Percentiles rank a stretch among this genome's conserved stretches.
These are phyloP conservation scores for Trichacis sp. DNA, from an alignment of 2,888 invertebrate genomes.

Conservation along the genomic window DNA sequence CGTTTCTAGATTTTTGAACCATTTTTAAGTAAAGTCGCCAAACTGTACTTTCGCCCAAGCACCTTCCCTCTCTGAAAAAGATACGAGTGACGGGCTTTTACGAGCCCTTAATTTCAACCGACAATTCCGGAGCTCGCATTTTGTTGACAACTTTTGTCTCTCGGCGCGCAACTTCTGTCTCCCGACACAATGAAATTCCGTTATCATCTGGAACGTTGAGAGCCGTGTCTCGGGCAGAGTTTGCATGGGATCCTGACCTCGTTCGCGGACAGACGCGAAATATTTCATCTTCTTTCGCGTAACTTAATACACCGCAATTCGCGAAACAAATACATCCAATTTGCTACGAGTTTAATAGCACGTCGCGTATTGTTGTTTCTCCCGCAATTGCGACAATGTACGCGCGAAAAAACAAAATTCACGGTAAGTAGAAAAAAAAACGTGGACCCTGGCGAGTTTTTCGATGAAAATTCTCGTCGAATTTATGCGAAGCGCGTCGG, in stretches of 20 bases:
- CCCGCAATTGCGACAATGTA: no score
- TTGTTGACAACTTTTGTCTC: conserved; percentile 33
- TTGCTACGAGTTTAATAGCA: conserved; percentile 10
- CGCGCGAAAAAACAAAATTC: background rate
- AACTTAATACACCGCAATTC: conserved; percentile 31
- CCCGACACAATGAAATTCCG: conserved; percentile 36
- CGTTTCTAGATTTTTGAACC: no score
- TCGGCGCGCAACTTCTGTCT: conserved; percentile 18
- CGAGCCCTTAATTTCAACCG: conserved; percentile 27
- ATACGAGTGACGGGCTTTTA: background rate
- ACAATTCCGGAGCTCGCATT: conserved; percentile 33
- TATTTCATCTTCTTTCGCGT: conserved; percentile 36
- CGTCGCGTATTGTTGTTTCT: background rate
- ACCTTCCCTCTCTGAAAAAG: background rate
- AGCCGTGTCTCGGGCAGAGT: conserved; percentile 37
- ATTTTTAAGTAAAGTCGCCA: no score
- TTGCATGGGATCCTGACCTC: conserved; percentile 35
- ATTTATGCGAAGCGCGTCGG: no score
- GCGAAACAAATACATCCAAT: conserved; percentile 31
- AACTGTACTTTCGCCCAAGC: no score
- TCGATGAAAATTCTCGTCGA: no score
- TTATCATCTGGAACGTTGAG: conserved; percentile 39
- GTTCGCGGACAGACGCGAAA: conserved; percentile 34
- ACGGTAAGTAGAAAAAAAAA: conserved; percentile 9
- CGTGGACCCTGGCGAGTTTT: no score